phyloP scores from a whole-genome alignment of 1,140 invertebrate species.

The Limonius californicus region DNA sequence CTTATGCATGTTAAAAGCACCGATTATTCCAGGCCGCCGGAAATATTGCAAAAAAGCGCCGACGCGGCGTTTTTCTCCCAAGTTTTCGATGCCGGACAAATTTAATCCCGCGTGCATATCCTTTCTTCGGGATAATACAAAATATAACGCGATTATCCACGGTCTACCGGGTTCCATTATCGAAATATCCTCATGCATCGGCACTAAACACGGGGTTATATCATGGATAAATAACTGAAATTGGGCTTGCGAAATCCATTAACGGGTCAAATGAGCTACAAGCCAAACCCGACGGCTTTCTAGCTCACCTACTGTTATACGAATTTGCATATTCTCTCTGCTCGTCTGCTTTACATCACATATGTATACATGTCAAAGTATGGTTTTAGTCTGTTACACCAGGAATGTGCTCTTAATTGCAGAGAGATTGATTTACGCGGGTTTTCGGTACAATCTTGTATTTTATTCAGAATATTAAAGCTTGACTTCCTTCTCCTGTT shows the following conservation, averaged over 20 bases:
- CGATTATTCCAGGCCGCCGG: background rate
- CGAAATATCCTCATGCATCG: conserved; percentile 26
- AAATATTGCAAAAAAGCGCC: background rate
- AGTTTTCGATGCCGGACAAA: background rate
- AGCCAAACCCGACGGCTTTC: conserved; percentile 11
- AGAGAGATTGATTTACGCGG: no score
- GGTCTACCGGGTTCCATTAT: conserved; percentile 29
- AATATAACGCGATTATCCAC: conserved; percentile 27
- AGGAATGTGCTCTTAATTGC: no score
- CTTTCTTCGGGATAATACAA: conserved; percentile 26
- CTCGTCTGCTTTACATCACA: no score
- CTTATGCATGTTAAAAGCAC: background rate
- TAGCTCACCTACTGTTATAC: no score
- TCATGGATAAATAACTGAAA: conserved; percentile 27
- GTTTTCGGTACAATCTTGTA: no score
- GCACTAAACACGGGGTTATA: conserved; percentile 16
- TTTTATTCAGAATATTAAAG: no score
- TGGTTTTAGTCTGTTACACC: no score
- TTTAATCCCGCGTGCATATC: conserved; percentile 29
- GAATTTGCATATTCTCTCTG: no score
- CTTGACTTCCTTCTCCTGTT: no score
- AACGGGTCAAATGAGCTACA: conserved; percentile 23
- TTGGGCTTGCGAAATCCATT: conserved; percentile 28
- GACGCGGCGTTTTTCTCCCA: background rate
- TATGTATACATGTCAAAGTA: no score